phyloP scores from a whole-genome alignment of 1,140 invertebrate genomes.

The Cydia strobilella region DNA sequence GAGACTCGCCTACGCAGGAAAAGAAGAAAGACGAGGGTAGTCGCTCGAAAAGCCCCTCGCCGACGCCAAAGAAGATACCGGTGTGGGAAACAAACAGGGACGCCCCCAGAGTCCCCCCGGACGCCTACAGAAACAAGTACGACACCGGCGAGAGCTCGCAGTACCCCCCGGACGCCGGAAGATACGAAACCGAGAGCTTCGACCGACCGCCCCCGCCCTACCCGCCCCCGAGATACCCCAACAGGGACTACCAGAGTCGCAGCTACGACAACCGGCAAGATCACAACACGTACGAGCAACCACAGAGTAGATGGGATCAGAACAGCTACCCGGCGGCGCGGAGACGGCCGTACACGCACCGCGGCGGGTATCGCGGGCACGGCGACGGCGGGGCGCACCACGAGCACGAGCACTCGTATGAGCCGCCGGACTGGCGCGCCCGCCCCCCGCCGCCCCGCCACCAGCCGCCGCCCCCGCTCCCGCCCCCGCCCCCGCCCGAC shows the following conservation, averaged over 20 bases:
- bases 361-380: conserved; percentile 45
- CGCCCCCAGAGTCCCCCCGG: conserved; percentile 34
- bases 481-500: conserved; percentile 33
- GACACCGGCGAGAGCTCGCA: conserved; percentile 45
- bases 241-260: conserved; percentile 43
- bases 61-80: conserved; percentile 51
- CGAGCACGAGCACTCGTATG: too few relatives aligned
- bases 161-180: conserved; percentile 41
- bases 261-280: conserved; percentile 37
- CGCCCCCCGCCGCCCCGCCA: conserved; percentile 17
- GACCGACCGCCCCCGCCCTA: conserved; percentile 38
- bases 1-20: conserved; percentile 51
- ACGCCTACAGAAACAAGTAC: conserved; percentile 41
- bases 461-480: conserved; percentile 35
- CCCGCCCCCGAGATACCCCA: conserved; percentile 36
- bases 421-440: too few relatives aligned
- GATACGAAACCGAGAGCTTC: conserved; percentile 32
- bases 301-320: conserved; percentile 46
- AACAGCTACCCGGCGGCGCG: conserved; percentile 39
- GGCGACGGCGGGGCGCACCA: conserved; percentile 33
- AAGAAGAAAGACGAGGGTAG: conserved; percentile 52
- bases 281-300: conserved; percentile 38
- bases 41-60: conserved; percentile 54
- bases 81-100: conserved; percentile 58
- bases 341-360: conserved; percentile 45